These are phyloP conservation scores for Forbesichthys papilliferus DNA, from an alignment of 2,113 vertebrate genomes.

Conservation along the genomic window DNA sequence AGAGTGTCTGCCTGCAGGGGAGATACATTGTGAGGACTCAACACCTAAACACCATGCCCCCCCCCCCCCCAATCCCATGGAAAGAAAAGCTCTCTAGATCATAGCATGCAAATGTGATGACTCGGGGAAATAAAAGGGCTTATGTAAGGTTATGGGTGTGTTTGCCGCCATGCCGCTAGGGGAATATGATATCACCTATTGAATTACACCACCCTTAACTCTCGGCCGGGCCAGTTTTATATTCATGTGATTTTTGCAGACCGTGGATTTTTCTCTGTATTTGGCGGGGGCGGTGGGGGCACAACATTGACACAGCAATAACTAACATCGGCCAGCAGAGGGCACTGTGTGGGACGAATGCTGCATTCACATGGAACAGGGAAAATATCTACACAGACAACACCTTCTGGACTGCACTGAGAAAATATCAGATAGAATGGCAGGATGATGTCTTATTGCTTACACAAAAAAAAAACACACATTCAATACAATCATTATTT, in stretches of 20 bases:
- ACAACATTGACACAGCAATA: too few relatives aligned
- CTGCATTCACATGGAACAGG: too few relatives aligned
- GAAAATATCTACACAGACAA: too few relatives aligned
- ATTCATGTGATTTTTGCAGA: background rate
- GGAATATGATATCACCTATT: background rate
- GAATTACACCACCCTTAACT: background rate
- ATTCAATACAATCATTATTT: too few relatives aligned
- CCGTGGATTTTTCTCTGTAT: background rate
- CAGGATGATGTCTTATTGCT: too few relatives aligned
- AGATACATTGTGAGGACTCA: background rate
- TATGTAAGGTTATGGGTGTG: background rate
- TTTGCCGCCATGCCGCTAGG: background rate
- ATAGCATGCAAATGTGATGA: background rate
- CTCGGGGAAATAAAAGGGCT: background rate
- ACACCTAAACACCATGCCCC: background rate
- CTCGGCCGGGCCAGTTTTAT: background rate
- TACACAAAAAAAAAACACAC: too few relatives aligned
- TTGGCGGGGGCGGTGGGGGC: background rate
- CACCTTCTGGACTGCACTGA: too few relatives aligned
- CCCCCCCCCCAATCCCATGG: too few relatives aligned
- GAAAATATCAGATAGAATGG: too few relatives aligned
- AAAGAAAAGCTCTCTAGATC: too few relatives aligned
- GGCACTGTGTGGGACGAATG: too few relatives aligned
- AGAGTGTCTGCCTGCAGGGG: conserved; percentile 87
- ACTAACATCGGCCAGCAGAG: too few relatives aligned